Evolutionary conservation across 1,140 invertebrate species (phyloP).

Genomic region (Trinorchestia longiramus): DNA sequence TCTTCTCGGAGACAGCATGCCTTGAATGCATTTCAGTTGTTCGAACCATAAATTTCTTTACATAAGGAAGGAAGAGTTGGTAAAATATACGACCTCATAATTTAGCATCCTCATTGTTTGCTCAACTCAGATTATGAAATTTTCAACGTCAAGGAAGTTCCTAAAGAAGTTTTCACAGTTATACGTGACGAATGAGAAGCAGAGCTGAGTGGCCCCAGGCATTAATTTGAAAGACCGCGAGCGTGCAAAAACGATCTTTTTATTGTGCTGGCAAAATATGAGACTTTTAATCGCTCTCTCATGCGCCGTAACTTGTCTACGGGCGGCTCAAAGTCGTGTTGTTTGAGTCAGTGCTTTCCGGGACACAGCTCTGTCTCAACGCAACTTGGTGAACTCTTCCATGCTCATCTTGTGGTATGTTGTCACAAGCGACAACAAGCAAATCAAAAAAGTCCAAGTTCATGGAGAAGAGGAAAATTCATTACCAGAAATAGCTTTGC

Average conservation of each 20-base stretch:
- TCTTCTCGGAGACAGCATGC: not conserved
- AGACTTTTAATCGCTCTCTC: constrained; percentile 25
- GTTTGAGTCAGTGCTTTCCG: not conserved
- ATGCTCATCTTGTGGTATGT: not conserved
- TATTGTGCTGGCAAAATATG: constrained; percentile 18
- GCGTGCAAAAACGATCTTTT: constrained; percentile 36
- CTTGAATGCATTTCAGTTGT: not conserved
- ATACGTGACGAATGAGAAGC: constrained; percentile 7
- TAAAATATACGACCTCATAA: not conserved
- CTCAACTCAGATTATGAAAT: not conserved
- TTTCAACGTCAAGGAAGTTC: not conserved
- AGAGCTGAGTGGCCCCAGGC: not conserved
- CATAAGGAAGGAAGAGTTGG: not conserved
- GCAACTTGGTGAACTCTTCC: not conserved
- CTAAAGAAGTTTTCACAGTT: not conserved
- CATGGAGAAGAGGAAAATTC: not conserved
- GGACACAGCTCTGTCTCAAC: not conserved
- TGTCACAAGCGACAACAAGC: not conserved
- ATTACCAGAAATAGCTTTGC: not conserved
- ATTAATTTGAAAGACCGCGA: constrained; percentile 30
- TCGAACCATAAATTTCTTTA: not conserved
- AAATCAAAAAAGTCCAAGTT: not conserved
- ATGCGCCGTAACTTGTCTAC: constrained; percentile 4
- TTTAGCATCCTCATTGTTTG: not conserved
- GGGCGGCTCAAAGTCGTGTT: constrained; percentile 10